Base-by-base conservation (phyloP, 2,113 vertebrate genomes). In the Ptyas mucosa region DNA sequence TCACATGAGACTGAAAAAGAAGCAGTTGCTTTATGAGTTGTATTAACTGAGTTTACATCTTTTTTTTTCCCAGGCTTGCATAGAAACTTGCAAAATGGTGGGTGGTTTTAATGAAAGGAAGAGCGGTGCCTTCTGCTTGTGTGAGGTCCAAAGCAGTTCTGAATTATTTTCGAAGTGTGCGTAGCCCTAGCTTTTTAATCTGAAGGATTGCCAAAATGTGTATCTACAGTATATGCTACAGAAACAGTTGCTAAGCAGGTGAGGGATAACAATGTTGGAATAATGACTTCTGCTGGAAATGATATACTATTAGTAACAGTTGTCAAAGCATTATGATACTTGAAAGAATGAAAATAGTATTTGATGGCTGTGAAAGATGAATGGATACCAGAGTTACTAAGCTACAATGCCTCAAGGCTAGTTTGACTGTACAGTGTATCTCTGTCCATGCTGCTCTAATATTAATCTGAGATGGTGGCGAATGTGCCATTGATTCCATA, bases 221-320 rank as follows among this genome's bases (percentile, higher is more conserved):
- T 8, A 91, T 0, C 49, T 6, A 61, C 0, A 3, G 8, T 49
- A 0, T 58, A 39, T 8, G 0, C 49, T 1, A 64, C 9, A 24
- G 39, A 94, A 0, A 57, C 87, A 87, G 24, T 18, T 39, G 53
- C 26, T 54, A 53, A 81, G 10, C 61, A 58, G 85, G 49, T 88
- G 58, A 87, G 5, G 39, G 58, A 52, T 3, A 57, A 34, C 2
- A 85, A 15, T 69, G 29, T 34, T 89, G 87, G 54, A 43, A 86
- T 57, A 93, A 64, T 11, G 90, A 3, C 87, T 6, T 88, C 0
- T 87, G 58, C 49, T 88, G 43, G 26, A 5, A 24, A n/a, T 64
- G 51, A 57, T 21, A 0, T 91, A 85, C 91, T 10, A 24, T 88
- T 91, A 51, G 12, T 69, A 81, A 26, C 12, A 1, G 39, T 51